Evolutionary conservation across 2,888 invertebrate genomes (phyloP).

Genomic region (Rotaria socialis): DNA sequence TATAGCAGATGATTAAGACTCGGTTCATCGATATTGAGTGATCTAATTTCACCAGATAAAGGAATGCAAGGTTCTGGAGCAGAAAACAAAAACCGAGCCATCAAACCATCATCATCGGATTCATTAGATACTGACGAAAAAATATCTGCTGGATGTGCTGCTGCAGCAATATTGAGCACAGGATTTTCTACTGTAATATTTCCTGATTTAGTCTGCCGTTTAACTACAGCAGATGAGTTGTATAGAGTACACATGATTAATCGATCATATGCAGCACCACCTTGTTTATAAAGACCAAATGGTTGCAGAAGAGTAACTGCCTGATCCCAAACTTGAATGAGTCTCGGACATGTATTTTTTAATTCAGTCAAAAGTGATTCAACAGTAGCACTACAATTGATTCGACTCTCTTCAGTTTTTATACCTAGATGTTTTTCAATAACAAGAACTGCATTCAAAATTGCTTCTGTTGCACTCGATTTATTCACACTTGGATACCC

Average conservation of each 20-base stretch:
- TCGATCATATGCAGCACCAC: conserved; percentile 13
- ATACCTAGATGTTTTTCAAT: not conserved
- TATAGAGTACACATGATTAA: not conserved
- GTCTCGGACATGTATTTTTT: not conserved
- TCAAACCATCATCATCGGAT: not conserved
- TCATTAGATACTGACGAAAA: not conserved
- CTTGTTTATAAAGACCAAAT: not conserved
- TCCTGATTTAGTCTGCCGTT: not conserved
- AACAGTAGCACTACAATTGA: not conserved
- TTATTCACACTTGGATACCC: conserved; percentile 14
- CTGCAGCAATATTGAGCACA: conserved; percentile 1
- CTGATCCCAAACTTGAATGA: not conserved
- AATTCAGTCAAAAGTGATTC: not conserved
- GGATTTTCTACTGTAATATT: not conserved
- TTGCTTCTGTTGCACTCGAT: not conserved
- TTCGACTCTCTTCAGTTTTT: not conserved
- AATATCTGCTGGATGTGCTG: not conserved
- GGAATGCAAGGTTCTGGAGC: not conserved
- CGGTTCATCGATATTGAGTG: not conserved
- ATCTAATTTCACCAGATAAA: not conserved
- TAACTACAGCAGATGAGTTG: not conserved
- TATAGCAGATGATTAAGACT: not conserved
- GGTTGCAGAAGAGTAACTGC: not conserved
- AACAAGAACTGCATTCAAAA: not conserved
- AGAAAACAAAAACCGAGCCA: not conserved